Base-by-base conservation (phyloP, 1,140 invertebrate species). In the Pogonus chalceus region DNA sequence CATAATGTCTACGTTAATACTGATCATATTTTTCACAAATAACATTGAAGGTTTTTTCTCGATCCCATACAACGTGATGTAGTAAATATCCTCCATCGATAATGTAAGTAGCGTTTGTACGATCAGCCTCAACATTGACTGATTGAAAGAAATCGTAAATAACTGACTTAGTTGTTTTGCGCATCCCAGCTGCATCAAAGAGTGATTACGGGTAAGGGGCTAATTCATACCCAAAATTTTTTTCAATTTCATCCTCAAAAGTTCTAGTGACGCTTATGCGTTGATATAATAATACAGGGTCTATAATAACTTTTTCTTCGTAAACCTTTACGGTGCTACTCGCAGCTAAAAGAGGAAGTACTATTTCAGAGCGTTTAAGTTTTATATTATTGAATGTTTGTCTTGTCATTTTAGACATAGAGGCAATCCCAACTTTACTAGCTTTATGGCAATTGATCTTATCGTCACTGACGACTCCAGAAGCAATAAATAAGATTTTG, bases 271-370 rank as follows among this genome's bases (percentile, higher is more conserved):
- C 55, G 24, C 53, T 55, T 23, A 72, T 70, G 51, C 64, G 56
- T 63, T 72, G 69, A 56, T 70, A 72, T 14, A 73, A 58, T 57
- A 68, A 58, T 52, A 62, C 39, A 49, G 65, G 64, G 58, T 71
- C 63, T 49, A 70, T 50, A 43, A 57, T 12, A 20, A 70, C 63
- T 57, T 61, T 54, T 46, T 59, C 54, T 22, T 63, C 52, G 54
- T 66, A 35, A 54, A 69, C 54, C 61, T 68, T 65, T 35, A 69
- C 52, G 20, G 57, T 51, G 21, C 49, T 61, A n/a, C n/a, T n/a
- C n/a, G n/a, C n/a, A n/a, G n/a, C n/a, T n/a, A n/a, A n/a, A n/a
- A n/a, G n/a, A n/a, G n/a, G n/a, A n/a, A n/a, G n/a, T n/a, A n/a
- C n/a, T n/a, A n/a, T n/a, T n/a, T n/a, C n/a, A n/a, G n/a, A n/a